phyloP scores from a whole-genome alignment of 1,140 invertebrate species.

The Acyrthosiphon pisum region DNA sequence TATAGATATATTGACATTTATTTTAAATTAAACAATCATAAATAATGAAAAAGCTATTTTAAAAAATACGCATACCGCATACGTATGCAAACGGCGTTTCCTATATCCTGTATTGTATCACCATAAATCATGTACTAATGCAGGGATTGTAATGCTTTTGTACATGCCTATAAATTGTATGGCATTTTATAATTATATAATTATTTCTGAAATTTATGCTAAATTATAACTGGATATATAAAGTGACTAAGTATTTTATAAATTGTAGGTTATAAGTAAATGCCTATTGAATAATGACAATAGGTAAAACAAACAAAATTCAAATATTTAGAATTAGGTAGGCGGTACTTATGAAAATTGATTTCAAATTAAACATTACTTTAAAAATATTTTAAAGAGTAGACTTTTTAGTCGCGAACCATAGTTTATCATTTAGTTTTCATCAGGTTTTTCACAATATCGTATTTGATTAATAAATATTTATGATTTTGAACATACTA shows the following conservation, averaged over 20 bases:
- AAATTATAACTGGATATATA: background rate
- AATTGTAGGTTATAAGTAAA: background rate
- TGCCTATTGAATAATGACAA: background rate
- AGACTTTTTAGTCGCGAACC: background rate
- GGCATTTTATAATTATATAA: background rate
- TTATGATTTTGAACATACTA: background rate
- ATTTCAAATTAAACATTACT: background rate
- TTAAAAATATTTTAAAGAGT: background rate
- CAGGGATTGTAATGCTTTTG: no score
- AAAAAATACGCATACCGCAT: background rate
- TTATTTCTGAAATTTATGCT: background rate
- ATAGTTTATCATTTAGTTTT: background rate
- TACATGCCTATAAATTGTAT: no score
- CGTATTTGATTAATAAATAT: background rate
- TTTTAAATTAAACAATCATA: background rate
- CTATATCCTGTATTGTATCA: background rate
- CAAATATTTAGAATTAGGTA: background rate
- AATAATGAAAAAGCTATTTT: background rate
- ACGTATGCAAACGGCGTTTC: background rate
- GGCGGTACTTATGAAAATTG: background rate
- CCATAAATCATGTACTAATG: background rate
- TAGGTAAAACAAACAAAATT: background rate
- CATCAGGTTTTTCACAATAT: background rate
- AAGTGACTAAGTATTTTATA: background rate
- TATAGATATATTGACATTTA: background rate